These are phyloP conservation scores for Hydrolagus affinis DNA, from an alignment of 2,113 vertebrate species.

Conservation along the genomic window DNA sequence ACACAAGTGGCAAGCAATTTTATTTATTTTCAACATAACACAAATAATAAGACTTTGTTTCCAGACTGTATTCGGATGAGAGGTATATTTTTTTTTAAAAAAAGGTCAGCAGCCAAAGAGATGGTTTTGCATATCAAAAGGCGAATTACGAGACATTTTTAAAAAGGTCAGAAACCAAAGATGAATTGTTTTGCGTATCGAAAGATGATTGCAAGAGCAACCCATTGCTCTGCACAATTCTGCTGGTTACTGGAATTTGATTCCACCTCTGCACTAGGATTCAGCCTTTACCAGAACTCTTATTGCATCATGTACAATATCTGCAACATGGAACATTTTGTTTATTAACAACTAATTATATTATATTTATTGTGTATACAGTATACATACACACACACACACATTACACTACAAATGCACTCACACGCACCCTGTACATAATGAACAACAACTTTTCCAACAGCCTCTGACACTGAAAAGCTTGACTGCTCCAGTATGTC, in stretches of 20 bases:
- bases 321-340: neutral
- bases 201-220: neutral
- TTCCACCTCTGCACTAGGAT: neutral
- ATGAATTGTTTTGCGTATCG: neutral
- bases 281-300: neutral
- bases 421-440: neutral
- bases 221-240: neutral
- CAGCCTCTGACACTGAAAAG: neutral
- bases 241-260: neutral
- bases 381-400: too few relatives aligned
- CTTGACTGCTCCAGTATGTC: neutral
- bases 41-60: neutral
- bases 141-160: neutral
- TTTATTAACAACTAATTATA: neutral
- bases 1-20: neutral
- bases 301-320: neutral
- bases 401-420: too few relatives aligned
- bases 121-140: neutral
- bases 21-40: neutral
- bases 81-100: too few relatives aligned
- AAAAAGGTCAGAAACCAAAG: neutral
- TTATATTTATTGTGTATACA: too few relatives aligned
- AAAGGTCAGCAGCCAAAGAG: too few relatives aligned
- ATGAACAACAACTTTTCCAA: neutral
- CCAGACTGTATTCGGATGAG: too few relatives aligned